Evolutionary conservation across 2,888 invertebrate genomes (phyloP).

Genomic region (Pristionchus exspectatus): DNA sequence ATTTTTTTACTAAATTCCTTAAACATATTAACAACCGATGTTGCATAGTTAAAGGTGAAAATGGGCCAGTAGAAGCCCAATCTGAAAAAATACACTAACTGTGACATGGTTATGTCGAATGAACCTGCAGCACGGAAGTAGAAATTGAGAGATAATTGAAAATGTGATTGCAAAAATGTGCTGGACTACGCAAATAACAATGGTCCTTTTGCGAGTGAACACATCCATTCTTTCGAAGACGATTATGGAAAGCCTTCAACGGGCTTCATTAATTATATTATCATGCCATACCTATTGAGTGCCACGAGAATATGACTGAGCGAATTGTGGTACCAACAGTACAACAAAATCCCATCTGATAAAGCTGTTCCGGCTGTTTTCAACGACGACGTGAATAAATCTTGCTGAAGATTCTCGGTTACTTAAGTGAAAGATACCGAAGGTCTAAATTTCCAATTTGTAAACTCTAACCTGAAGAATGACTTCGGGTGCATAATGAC

Average conservation of each 20-base stretch:
- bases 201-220: background rate
- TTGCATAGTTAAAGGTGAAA: background rate
- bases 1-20: no score
- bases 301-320: background rate
- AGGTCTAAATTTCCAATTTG: no score
- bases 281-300: background rate
- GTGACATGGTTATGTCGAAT: background rate
- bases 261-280: background rate
- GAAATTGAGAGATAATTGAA: background rate
- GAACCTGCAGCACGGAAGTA: conserved; percentile 8
- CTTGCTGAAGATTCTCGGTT: background rate
- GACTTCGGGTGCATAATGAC: background rate
- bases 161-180: background rate
- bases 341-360: background rate
- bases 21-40: no score
- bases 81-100: background rate
- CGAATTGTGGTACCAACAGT: conserved; percentile 35
- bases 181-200: background rate
- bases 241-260: background rate
- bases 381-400: background rate
- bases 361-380: background rate
- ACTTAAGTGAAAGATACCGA: no score
- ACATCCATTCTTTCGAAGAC: background rate
- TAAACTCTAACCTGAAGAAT: background rate
- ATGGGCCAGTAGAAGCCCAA: background rate